phyloP scores from a whole-genome alignment of 2,797 vertebrate genomes.

The Limosa lapponica region DNA sequence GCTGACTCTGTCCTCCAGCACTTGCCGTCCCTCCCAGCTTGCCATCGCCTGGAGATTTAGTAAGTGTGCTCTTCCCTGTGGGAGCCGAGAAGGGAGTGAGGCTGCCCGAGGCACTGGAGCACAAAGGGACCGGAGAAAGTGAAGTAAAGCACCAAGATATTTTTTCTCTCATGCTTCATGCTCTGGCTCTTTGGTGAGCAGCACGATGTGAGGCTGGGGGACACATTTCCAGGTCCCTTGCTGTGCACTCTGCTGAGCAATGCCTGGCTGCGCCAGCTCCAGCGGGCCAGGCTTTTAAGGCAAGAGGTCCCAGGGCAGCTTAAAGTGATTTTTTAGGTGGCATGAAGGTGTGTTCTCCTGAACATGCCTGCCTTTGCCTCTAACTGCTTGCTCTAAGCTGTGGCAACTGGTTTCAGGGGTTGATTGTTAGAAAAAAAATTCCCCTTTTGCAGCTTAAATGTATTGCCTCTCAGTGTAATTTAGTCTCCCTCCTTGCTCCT shows the following conservation, averaged over 20 bases:
- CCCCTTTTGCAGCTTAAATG: background rate
- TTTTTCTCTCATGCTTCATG: background rate
- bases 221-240: background rate
- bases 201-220: fast-evolving
- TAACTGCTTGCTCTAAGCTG: background rate
- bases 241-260: background rate
- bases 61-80: background rate
- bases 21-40: background rate
- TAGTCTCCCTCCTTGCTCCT: background rate
- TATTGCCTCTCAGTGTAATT: background rate
- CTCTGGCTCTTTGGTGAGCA: background rate
- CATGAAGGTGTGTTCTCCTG: fast-evolving
- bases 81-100: background rate
- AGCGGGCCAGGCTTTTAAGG: background rate
- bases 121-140: background rate
- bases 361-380: background rate
- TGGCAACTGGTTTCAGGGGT: background rate
- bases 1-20: background rate
- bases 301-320: background rate
- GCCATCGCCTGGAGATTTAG: background rate
- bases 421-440: background rate
- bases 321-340: fast-evolving
- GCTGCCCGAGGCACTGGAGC: background rate
- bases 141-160: background rate
- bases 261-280: background rate